Conservation (phyloP, 2,888 invertebrate genomes). For the Leptinotarsa juncta region DNA sequence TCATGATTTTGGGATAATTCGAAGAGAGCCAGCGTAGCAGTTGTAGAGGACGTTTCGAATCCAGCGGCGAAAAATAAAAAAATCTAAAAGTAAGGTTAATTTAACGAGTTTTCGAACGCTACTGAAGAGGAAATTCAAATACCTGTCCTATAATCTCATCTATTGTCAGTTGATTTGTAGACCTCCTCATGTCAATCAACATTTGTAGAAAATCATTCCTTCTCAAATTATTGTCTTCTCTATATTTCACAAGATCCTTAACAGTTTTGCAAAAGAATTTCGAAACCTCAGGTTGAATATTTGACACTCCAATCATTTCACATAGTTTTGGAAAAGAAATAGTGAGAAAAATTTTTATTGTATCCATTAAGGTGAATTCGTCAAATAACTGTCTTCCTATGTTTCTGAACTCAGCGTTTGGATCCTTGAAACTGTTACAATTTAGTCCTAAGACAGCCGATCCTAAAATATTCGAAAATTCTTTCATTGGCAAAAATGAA, state of each 20-base stretch:
- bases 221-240: slow-evolving; percentile 49
- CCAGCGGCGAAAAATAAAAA: slow-evolving; percentile 72
- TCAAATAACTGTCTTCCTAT: slow-evolving; percentile 57
- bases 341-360: slow-evolving; percentile 36
- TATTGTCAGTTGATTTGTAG: slow-evolving; percentile 44
- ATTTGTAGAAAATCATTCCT: slow-evolving; percentile 53
- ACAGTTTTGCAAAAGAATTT: slow-evolving; percentile 55
- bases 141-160: slow-evolving; percentile 66
- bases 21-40: slow-evolving; percentile 70
- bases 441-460: slow-evolving; percentile 71
- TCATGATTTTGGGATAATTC: slow-evolving; percentile 66
- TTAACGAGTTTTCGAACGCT: neutral
- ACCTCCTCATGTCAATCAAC: slow-evolving; percentile 50
- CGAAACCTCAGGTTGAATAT: slow-evolving; percentile 47
- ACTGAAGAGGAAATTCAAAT: slow-evolving; percentile 11
- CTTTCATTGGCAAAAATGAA: too few relatives aligned
- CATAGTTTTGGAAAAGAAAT: slow-evolving; percentile 45
- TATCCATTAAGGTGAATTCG: slow-evolving; percentile 37
- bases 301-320: slow-evolving; percentile 35
- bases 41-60: slow-evolving; percentile 72
- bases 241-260: slow-evolving; percentile 51
- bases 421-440: slow-evolving; percentile 68
- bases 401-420: slow-evolving; percentile 58
- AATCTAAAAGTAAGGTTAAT: slow-evolving; percentile 61
- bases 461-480: slow-evolving; percentile 26